A percentile compares a stretch with the other conserved stretches of the same genome.
Evolutionary conservation across 1,140 invertebrate species (phyloP).

Genomic region (Micrasema longulum): DNA sequence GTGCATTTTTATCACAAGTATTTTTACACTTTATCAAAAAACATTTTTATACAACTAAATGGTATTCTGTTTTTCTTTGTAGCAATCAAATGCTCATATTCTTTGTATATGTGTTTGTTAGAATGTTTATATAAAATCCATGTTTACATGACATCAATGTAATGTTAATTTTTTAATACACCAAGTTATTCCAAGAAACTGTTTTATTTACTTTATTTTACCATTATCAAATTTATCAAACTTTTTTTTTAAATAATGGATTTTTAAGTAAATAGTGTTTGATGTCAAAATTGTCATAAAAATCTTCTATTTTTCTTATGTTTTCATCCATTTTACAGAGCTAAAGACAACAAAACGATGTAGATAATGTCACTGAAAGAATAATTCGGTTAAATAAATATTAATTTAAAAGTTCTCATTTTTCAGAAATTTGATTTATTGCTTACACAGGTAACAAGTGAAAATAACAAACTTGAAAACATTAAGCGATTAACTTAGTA

Average conservation of each 20-base stretch:
- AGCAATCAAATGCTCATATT: constrained; percentile 12
- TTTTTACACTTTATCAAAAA: constrained; percentile 29
- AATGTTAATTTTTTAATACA: constrained; percentile 37
- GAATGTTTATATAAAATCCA: not conserved
- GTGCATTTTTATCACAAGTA: constrained; percentile 5
- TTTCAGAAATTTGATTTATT: constrained; percentile 18
- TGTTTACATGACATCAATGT: constrained; percentile 37
- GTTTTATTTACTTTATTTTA: not conserved
- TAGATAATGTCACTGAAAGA: no score
- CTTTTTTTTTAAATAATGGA: no score
- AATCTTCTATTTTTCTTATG: no score
- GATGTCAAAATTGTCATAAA: no score
- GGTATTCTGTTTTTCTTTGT: constrained; percentile 5
- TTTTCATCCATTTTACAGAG: no score
- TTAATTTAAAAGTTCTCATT: no score
- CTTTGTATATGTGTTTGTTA: constrained; percentile 32
- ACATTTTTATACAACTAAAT: constrained; percentile 25
- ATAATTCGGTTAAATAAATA: no score
- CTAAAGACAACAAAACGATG: no score
- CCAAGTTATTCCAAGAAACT: constrained; percentile 27
- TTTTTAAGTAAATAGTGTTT: no score
- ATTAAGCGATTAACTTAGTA: not conserved
- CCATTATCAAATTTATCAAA: no score
- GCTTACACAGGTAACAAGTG: constrained; percentile 37
- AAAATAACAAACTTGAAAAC: constrained; percentile 20